phyloP scores from a whole-genome alignment of 2,797 vertebrate species.

The Brachymystax lenok region DNA sequence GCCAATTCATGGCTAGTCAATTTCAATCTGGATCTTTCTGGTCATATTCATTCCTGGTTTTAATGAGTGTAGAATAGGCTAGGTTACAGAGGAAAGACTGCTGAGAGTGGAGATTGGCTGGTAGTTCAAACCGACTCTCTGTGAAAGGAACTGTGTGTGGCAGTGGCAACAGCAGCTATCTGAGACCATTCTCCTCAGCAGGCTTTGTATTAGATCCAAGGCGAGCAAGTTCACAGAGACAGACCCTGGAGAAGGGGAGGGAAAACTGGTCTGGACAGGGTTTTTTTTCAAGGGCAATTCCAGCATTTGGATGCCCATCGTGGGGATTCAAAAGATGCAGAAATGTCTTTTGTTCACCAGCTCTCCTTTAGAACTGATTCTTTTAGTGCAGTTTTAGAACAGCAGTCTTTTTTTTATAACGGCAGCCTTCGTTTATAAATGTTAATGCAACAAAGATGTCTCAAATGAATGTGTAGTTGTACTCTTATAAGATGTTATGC shows the following conservation, averaged over 20 bases:
- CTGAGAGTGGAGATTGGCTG: not conserved
- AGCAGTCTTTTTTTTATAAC: not conserved
- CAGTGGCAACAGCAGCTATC: conserved; percentile 45
- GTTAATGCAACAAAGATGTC: not conserved
- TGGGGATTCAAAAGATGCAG: conserved; percentile 36
- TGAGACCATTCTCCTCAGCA: conserved; percentile 63
- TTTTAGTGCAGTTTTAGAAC: not conserved
- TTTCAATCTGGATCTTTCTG: conserved; percentile 32
- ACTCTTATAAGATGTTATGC: not conserved
- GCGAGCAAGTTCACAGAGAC: conserved; percentile 67
- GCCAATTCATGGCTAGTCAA: conserved; percentile 1
- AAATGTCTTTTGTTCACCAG: not conserved
- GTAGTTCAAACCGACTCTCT: not conserved
- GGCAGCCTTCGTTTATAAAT: not conserved
- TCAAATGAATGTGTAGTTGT: not conserved
- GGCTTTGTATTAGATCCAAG: conserved; percentile 72
- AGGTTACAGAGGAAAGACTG: conserved; percentile 22
- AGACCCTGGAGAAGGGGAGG: conserved; percentile 65
- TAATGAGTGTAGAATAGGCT: conserved; percentile 47
- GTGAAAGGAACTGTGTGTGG: conserved; percentile 5
- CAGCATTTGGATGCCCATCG: conserved; percentile 46
- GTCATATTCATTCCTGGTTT: conserved; percentile 41
- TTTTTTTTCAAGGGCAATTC: conserved; percentile 60
- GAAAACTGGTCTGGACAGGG: conserved; percentile 53
- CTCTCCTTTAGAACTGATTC: not conserved